Base-by-base conservation (phyloP, 92 coral and sea anemone genomes). In the Desmophyllum pertusum region DNA sequence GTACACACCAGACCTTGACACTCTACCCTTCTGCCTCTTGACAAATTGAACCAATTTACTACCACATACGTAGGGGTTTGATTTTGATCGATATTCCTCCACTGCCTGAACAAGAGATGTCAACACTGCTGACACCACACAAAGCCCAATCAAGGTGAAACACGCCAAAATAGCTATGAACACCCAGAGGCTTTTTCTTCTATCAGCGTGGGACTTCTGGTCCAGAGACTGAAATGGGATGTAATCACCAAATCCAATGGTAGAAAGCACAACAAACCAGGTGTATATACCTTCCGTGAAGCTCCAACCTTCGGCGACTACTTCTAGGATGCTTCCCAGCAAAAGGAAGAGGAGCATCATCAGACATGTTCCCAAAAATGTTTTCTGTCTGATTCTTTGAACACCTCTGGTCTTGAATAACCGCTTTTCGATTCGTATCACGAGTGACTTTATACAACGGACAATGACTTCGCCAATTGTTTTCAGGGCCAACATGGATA, bases 401-500 rank as follows among this genome's bases (percentile, higher is more conserved):
- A 64, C 52, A 17, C 31, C 30, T 37, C 25, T 42, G 11, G 5
- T 18, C 27, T 62, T 39, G 27, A 78, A 31, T 36, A 39, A 5
- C 48, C 23, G 37, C 38, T 59, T 78, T 62, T 78, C 83, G 21
- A 61, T 39, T n/a, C 17, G 39, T 11, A 61, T 0, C 61, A 78
- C 40, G 15, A 78, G 38, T 11, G 31, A 53, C 15, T 45, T 72
- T 69, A 82, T 23, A 1, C 87, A 75, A 5, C 45, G 29, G 38
- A 61, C 79, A 4, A 69, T 57, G 33, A 57, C 82, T 55, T 87
- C 87, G 3, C 91, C 91, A 29, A 84, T 42, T 59, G 87, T 50
- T 59, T 81, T 87, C 29, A 87, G 66, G 33, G 87, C 84, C 23
- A 87, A 46, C 87, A 82, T 87, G 19, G 84, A 25, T 39, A 87